Base-by-base conservation (phyloP, 2,888 invertebrate species). In the Boloria euphrosyne region DNA sequence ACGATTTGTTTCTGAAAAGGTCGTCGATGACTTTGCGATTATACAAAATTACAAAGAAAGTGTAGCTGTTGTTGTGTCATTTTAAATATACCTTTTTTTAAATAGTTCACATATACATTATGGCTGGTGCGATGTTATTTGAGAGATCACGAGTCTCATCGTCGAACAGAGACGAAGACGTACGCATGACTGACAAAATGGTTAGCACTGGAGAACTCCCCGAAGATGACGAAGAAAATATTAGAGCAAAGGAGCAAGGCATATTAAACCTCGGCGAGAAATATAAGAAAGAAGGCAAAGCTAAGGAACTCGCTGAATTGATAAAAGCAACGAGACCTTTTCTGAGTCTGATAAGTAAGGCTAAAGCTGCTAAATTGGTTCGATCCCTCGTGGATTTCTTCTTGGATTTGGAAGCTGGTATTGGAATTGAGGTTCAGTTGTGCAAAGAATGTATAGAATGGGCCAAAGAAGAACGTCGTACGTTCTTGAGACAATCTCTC, bases 401-500 rank as follows among this genome's bases (percentile, higher is more conserved):
- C 89, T 92, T 99, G 76, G 99, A 98, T 84, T 95, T 99, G 90
- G 98, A 99, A 86, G 98, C 98, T 71, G 97, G 96, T 59, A 98
- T 98, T 73, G 99, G 99, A 62, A 97, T 97, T 72, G 98, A 98
- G 93, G 96, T 96, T 62, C 96, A 97, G 88, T 91, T 98, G 70
- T 97, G 97, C 87, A 97, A 97, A 92, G 99, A 99, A 92, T 99
- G 99, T 92, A 99, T 99, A 92, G 98, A 98, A 92, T 99, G 99
- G 99, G 98, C 99, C 43, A 98, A 98, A 85, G 97, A 98, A 81
- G 99, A 99, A 86, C 96, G 98, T 74, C 95, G 99, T 75, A 99
- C 98, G 18, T 99, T 99, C 89, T 92, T 99, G 70, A 94, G 99
- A 76, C 99, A 99, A 89, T 98, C 98, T 0, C 89, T 99, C 75